Percentiles rank a stretch among this genome's conserved stretches.
Conservation (phyloP, 2,797 vertebrate genomes). For the Microctenopoma stevenorrisi region DNA sequence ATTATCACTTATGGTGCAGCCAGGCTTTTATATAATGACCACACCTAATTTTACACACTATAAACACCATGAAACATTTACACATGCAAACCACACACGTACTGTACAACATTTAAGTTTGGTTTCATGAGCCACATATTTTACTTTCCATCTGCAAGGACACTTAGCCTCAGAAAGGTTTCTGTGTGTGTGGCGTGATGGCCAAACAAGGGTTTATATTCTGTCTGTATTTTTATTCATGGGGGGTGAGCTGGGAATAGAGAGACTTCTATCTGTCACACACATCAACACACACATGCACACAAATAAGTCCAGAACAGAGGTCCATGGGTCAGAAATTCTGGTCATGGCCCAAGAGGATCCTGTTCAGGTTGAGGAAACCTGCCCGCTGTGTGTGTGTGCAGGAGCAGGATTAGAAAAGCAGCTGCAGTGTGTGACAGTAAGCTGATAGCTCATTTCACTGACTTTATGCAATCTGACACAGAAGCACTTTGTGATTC, state of each 20-base stretch:
- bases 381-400: conserved; percentile 47
- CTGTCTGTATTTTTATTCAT: conserved; percentile 66
- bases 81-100: conserved; percentile 34
- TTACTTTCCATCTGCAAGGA: conserved; percentile 67
- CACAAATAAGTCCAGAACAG: conserved; percentile 18
- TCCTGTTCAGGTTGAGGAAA: conserved; percentile 66
- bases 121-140: conserved; percentile 47
- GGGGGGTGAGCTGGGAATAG: conserved; percentile 57
- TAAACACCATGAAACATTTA: conserved; percentile 49
- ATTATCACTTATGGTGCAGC: background rate
- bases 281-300: conserved; percentile 31
- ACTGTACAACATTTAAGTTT: conserved; percentile 10
- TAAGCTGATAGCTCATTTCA: conserved; percentile 48
- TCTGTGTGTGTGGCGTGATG: conserved; percentile 15
- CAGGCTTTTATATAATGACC: conserved; percentile 23
- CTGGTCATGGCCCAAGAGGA: conserved; percentile 58
- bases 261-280: conserved; percentile 62
- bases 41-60: conserved; percentile 38
- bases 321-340: conserved; percentile 69
- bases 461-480: conserved; percentile 48
- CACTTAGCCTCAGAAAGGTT: conserved; percentile 46
- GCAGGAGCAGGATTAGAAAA: conserved; percentile 35
- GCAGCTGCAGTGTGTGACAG: conserved; percentile 41
- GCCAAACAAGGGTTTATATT: conserved; percentile 62
- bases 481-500: conserved; percentile 45